Percentiles rank a stretch among this genome's conserved stretches.
These are phyloP conservation scores for Drosophila leontia DNA, from an alignment of 1,140 invertebrate species.

Conservation along the genomic window DNA sequence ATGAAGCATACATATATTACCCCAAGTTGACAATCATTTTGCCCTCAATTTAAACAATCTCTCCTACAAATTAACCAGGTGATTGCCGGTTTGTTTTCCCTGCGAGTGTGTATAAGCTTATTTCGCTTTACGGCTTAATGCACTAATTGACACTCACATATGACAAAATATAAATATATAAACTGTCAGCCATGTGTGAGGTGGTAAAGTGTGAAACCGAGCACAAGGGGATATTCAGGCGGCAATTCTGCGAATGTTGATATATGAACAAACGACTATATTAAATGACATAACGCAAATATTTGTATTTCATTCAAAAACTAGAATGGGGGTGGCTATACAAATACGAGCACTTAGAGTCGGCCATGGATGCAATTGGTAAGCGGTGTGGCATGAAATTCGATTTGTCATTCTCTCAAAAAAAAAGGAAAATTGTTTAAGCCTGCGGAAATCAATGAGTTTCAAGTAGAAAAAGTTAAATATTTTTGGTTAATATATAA, in stretches of 20 bases:
- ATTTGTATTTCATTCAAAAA: conserved; percentile 7
- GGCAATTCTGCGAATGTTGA: not conserved
- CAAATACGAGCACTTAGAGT: conserved; percentile 7
- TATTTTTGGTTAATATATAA: not conserved
- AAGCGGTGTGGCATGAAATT: conserved; percentile 7
- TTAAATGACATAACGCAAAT: conserved; percentile 10
- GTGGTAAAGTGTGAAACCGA: not conserved
- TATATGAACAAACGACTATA: not conserved
- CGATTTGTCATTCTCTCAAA: not conserved
- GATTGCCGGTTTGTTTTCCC: not conserved
- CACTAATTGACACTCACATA: conserved; percentile 16
- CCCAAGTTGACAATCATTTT: not conserved
- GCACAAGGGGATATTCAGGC: not conserved
- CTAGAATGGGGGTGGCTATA: not conserved
- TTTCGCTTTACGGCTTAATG: conserved; percentile 15
- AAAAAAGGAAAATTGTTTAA: not conserved
- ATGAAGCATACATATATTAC: not conserved
- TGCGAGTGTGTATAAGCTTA: conserved; percentile 3
- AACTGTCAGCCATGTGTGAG: conserved; percentile 3
- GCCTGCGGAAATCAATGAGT: not conserved
- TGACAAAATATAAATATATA: conserved; percentile 13
- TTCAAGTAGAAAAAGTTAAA: not conserved
- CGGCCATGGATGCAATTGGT: conserved; percentile 1
- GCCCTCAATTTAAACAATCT: not conserved
- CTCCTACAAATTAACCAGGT: not conserved